Evolutionary conservation across 2,888 invertebrate genomes (phyloP).

Genomic region (Thereva nobilitata): DNA sequence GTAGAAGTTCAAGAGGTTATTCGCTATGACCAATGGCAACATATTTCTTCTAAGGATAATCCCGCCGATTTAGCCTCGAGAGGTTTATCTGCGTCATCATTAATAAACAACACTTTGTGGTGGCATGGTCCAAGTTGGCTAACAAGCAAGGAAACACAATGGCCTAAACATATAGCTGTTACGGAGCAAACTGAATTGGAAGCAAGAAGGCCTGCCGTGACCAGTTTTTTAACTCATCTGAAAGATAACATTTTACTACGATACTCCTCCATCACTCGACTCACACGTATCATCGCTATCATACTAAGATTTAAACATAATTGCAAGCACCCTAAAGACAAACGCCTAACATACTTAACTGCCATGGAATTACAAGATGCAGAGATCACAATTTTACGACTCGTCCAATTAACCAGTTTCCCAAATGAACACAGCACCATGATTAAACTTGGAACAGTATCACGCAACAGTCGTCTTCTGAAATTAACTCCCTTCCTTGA

Average conservation of each 20-base stretch:
- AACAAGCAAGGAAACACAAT: background rate
- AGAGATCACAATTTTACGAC: background rate
- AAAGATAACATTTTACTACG: background rate
- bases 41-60: constrained; percentile 1
- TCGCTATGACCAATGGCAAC: background rate
- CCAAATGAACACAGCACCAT: background rate
- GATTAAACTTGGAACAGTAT: background rate
- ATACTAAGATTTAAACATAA: background rate
- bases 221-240: background rate
- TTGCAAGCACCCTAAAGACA: background rate
- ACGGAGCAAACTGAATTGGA: background rate
- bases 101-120: background rate
- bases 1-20: background rate
- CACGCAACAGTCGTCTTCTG: background rate
- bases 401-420: background rate
- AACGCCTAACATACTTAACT: background rate
- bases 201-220: background rate
- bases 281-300: background rate
- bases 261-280: background rate
- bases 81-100: background rate
- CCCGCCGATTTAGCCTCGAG: background rate
- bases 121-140: background rate
- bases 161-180: background rate
- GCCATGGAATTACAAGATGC: background rate
- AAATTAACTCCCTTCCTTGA: background rate